A percentile compares a stretch with the other conserved stretches of the same genome.
Conservation (phyloP, 64 coral and sea anemone genomes). For the Platygyra sinensis region DNA sequence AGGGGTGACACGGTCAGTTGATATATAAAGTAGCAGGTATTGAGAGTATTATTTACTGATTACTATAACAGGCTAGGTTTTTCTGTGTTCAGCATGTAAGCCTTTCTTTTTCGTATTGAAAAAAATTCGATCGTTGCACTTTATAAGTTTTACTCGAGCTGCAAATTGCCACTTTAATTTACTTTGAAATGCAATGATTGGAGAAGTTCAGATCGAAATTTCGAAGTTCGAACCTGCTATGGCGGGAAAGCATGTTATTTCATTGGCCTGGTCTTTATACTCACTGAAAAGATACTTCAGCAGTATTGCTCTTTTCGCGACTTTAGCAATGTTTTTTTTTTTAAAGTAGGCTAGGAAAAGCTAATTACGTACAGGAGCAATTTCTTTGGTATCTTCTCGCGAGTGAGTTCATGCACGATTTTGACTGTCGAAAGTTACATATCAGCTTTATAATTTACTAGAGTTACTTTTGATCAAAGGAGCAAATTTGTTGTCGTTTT, state of each 20-base stretch:
- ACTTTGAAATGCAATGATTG: neutral
- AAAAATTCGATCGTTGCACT: neutral
- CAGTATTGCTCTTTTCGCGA: neutral
- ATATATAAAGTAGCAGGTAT: slow-evolving; percentile 28
- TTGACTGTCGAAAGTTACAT: neutral
- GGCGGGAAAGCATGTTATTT: neutral
- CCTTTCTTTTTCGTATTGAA: neutral
- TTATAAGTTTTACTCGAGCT: too few relatives aligned
- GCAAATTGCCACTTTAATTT: neutral
- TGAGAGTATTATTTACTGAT: neutral
- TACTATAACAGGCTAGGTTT: neutral
- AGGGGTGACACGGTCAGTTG: neutral
- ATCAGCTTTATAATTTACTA: neutral
- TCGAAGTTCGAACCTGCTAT: neutral
- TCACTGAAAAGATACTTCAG: neutral
- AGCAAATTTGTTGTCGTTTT: too few relatives aligned
- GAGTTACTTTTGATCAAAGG: too few relatives aligned
- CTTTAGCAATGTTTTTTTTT: neutral
- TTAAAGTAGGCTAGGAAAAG: too few relatives aligned
- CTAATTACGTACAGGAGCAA: too few relatives aligned
- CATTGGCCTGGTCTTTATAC: neutral
- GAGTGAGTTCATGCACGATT: neutral
- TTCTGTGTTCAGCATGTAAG: neutral
- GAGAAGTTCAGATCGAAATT: neutral
- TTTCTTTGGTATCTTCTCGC: neutral